Base-by-base conservation (phyloP, 2,797 vertebrate species). In the Malacoctenus gilli region DNA sequence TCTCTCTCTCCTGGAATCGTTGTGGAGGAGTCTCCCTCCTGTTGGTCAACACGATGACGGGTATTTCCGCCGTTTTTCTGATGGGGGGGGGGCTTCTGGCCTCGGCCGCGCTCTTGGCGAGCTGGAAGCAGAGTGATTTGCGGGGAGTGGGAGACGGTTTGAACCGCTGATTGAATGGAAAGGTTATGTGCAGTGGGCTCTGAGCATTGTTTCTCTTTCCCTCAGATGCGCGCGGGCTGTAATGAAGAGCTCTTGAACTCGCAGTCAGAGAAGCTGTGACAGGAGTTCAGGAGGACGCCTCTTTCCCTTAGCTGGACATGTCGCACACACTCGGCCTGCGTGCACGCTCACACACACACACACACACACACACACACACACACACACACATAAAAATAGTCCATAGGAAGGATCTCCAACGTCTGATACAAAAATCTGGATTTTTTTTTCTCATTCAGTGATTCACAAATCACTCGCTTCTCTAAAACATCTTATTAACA, bases 221-320 rank as follows among this genome's bases (percentile, higher is more conserved):
- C 84, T 86, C 80, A 86, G 84, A 89, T 89, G 85, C 57, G 82
- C 80, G 77, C 77, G 81, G 68, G 56, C 77, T 86, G 90, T 93
- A 93, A 95, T 94, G 93, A 94, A 94, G 90, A 93, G 92, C 92
- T 92, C 87, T 90, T 93, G 93, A 93, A 93, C 92, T 79, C 73
- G 30, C 80, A 91, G 91, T 91, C 89, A 88, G 81, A 73, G 76
- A 79, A 89, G 91, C 92, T 85, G 82, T 91, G 93, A 93, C 93
- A 93, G 89, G 93, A 93, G 93, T 94, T 92, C 87, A 89, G 72
- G 68, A 82, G 86, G 80, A 87, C 51, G 79, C 75, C 80, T 80
- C 82, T 85, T 79, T 85, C 78, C 74, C 71, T 76, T 75, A 63
- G 66, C 66, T 77, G 83, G 79, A 66, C 68, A 48, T 59, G 40